Percentiles rank a stretch among this genome's conserved stretches.
phyloP scores from a whole-genome alignment of 2,797 vertebrate genomes.

The Ciconia nigra region DNA sequence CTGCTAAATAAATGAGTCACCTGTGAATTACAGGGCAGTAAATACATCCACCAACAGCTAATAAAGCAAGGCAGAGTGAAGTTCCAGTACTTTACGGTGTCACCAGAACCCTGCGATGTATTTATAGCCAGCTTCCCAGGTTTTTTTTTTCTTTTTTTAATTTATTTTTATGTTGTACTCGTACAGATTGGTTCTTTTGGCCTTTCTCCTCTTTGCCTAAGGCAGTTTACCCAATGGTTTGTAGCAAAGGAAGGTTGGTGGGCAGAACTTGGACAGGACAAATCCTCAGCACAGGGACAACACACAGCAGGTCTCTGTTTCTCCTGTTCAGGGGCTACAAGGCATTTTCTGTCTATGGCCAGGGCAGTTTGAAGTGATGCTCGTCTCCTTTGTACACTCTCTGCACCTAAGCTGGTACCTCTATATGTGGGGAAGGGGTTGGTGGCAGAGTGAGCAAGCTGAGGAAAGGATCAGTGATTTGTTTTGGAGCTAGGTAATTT shows the following conservation, averaged over 20 bases:
- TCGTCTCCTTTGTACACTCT: background rate
- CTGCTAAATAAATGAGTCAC: slow-evolving; percentile 72
- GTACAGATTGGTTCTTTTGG: slow-evolving; percentile 9
- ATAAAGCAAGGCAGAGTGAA: slow-evolving; percentile 70
- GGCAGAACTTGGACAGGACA: background rate
- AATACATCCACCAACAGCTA: slow-evolving; percentile 69
- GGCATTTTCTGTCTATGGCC: background rate
- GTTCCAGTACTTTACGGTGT: slow-evolving; percentile 66
- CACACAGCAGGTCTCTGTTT: background rate
- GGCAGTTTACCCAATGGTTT: background rate
- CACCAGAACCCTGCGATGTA: slow-evolving; percentile 61
- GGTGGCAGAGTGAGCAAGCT: background rate
- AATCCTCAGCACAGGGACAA: background rate
- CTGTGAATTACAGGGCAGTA: slow-evolving; percentile 66
- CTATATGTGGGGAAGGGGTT: background rate
- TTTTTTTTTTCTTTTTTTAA: slow-evolving; percentile 28
- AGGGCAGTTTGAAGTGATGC: background rate
- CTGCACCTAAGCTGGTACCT: background rate
- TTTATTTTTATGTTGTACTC: slow-evolving; percentile 45
- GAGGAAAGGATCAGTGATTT: background rate
- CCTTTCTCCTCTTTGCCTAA: background rate
- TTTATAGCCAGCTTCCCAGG: slow-evolving; percentile 60
- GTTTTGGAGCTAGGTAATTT: background rate
- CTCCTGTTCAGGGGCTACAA: background rate
- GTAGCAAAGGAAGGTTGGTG: background rate